Conservation (phyloP, 1,140 invertebrate species). For the Lasaia peninsularis region DNA sequence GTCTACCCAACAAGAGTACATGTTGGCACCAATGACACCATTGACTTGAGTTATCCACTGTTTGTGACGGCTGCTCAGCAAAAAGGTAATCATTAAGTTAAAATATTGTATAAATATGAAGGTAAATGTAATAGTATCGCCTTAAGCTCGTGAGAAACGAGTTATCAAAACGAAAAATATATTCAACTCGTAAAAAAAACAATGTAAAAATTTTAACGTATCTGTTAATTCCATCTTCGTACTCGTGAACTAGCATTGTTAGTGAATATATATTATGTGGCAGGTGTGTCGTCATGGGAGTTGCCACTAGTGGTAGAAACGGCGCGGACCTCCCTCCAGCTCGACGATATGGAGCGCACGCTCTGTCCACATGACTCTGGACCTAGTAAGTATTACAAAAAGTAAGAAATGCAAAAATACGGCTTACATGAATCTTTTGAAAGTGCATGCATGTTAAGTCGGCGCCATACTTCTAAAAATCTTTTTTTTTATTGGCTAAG, state of each 20-base stretch:
- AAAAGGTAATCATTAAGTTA: conserved; percentile 38
- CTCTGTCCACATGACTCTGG: conserved; percentile 80
- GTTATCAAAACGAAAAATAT: no score
- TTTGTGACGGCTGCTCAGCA: conserved; percentile 61
- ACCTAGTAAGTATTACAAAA: conserved; percentile 40
- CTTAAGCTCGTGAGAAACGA: no score
- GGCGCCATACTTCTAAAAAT: no score
- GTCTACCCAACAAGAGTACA: conserved; percentile 53
- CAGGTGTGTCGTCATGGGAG: conserved; percentile 82
- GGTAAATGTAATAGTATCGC: no score
- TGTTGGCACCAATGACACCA: conserved; percentile 39
- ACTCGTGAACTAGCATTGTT: no score
- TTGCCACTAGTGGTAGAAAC: conserved; percentile 79
- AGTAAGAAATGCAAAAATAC: neutral
- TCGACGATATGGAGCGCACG: conserved; percentile 78
- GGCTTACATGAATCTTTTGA: no score
- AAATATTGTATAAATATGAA: no score
- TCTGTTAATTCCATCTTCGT: no score
- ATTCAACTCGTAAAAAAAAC: no score
- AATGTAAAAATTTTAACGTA: no score
- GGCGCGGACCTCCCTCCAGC: conserved; percentile 55
- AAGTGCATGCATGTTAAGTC: no score
- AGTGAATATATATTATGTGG: neutral
- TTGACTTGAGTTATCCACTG: conserved; percentile 40
- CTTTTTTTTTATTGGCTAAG: no score